Conservation (phyloP, 2,888 invertebrate genomes). For the Oscheius sp. region DNA sequence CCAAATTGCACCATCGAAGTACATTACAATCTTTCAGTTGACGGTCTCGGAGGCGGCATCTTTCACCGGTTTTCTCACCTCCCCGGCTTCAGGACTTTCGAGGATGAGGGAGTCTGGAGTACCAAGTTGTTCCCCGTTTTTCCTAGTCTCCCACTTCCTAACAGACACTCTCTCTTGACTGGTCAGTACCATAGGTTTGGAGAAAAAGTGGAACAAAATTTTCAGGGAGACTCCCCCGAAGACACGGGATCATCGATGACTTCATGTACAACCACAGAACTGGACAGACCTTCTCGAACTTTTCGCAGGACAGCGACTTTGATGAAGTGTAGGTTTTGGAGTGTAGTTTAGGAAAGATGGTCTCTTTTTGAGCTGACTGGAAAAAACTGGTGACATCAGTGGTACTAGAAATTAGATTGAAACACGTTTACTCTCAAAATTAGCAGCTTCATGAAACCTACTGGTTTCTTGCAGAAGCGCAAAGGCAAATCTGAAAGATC, state of each 20-base stretch:
- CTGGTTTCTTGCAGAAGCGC: no score
- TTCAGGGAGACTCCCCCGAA: conserved; percentile 48
- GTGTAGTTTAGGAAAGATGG: no score
- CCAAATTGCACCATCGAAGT: no score
- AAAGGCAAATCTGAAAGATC: no score
- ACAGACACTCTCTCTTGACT: conserved; percentile 56
- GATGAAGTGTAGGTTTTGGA: conserved; percentile 27
- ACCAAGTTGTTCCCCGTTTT: conserved; percentile 55
- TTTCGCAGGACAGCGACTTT: conserved; percentile 50
- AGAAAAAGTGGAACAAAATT: background rate
- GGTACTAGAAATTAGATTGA: no score
- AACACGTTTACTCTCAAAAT: no score
- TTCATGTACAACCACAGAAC: conserved; percentile 53
- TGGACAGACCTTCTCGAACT: conserved; percentile 51
- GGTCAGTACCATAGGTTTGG: conserved; percentile 37
- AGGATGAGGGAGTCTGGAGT: conserved; percentile 58
- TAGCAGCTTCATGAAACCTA: no score
- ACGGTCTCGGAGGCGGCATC: conserved; percentile 54
- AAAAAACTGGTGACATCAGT: no score
- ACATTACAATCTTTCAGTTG: conserved; percentile 36
- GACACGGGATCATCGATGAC: conserved; percentile 57
- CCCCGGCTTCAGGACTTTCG: conserved; percentile 53
- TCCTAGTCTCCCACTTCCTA: conserved; percentile 57
- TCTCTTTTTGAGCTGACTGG: no score
- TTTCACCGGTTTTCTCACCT: conserved; percentile 56